Evolutionary conservation across 2,888 invertebrate genomes (phyloP), one percentile per base, ranked within the genome.

Genomic region (Drosophila paramelanica): DNA sequence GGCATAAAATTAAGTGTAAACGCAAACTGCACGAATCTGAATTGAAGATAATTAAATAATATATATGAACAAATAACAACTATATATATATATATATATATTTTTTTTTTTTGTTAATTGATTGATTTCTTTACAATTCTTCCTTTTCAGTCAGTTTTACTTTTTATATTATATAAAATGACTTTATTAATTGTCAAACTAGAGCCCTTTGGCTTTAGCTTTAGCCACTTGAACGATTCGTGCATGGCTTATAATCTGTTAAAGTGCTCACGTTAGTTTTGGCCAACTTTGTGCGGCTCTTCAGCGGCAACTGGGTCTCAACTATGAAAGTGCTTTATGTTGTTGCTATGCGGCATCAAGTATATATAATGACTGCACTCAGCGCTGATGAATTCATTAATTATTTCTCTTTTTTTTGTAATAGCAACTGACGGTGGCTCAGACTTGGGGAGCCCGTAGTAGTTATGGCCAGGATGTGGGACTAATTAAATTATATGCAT

Each of bases 331-430:
- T 71, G 71, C 64, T 70, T 45, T 20, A 51, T 68, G 55, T 60
- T 68, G 49, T 67, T 58, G 59, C 42, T 56, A 52, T 69, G 31
- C 20, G 27, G 3, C 79, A 58, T 80, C 72, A 76, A 76, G 73
- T 62, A 67, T 10, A 67, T 10, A 31, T 74, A 82, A 82, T 72
- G 82, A 78, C 80, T 82, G 86, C 86, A 88, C 88, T 83, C 82
- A 85, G 68, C 70, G 31, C 68, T 79, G 78, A 82, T 82, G 86
- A 86, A 86, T 88, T 86, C 80, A 86, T 88, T 84, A 88, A 88
- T 88, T 83, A 88, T 17, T 17, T 17, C 17, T 17, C 17, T 17
- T 56, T 71, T 77, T 84, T 75, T 69, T 66, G 57, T 77, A 73
- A 73, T 81, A 71, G 68, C 62, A 66, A 50, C 64, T 43, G 53